Conservation (phyloP, 2,113 vertebrate species). For the Emydocephalus ijimae region DNA sequence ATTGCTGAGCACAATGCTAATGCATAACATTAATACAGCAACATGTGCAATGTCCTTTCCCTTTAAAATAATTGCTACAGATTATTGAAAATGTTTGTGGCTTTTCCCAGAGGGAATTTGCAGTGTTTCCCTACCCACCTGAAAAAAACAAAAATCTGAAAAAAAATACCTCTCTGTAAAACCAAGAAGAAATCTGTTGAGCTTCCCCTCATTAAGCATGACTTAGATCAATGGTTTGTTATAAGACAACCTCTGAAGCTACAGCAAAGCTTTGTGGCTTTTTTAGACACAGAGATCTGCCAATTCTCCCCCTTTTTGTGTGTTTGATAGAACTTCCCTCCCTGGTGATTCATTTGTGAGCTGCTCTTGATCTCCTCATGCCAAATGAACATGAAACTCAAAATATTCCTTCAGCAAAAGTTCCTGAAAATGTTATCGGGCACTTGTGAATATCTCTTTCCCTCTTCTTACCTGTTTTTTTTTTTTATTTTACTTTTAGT, state of each 20-base stretch:
- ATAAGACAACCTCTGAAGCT: not conserved
- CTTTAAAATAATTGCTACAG: not conserved
- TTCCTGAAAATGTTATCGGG: not conserved
- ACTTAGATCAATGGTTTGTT: slow-evolving; percentile 1
- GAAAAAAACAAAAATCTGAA: not conserved
- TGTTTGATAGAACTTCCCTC: not conserved
- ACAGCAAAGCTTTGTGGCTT: not conserved
- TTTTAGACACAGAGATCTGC: not conserved
- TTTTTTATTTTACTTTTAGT: not conserved
- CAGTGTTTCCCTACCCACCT: not conserved
- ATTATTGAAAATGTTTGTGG: not conserved
- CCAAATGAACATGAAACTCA: not conserved
- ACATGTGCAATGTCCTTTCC: not conserved
- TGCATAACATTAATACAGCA: not conserved
- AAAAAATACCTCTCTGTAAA: not conserved
- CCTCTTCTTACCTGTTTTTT: not conserved
- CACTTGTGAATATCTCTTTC: not conserved
- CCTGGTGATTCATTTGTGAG: not conserved
- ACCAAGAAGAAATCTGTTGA: slow-evolving; percentile 1
- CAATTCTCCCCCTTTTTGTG: not conserved
- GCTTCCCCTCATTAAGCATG: not conserved
- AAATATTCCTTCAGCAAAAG: not conserved
- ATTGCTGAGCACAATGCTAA: not conserved
- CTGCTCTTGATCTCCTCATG: slow-evolving; percentile 1
- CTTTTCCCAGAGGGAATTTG: not conserved